Conservation (phyloP, 2,113 vertebrate genomes). For the Rhinichthys klamathensis region DNA sequence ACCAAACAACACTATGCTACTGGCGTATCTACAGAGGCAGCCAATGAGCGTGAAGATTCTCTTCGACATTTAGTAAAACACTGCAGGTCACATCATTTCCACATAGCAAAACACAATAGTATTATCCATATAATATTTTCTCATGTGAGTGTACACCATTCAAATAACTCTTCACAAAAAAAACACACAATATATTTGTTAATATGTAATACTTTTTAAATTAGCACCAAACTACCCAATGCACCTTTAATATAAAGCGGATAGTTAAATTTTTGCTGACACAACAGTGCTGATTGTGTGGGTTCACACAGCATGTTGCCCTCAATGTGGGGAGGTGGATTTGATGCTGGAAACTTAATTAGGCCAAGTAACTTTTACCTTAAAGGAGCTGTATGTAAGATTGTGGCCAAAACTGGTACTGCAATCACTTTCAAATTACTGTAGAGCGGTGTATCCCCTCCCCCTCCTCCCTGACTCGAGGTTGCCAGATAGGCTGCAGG, state of each 20-base stretch:
- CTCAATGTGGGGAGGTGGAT: neutral
- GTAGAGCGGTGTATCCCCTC: too few relatives aligned
- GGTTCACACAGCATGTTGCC: neutral
- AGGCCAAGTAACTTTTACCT: neutral
- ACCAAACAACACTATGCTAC: neutral
- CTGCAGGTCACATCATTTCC: neutral
- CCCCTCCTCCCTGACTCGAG: too few relatives aligned
- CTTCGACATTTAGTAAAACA: neutral
- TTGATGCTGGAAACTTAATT: neutral
- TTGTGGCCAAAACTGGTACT: too few relatives aligned
- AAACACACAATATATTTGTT: neutral
- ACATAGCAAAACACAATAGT: neutral
- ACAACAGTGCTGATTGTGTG: neutral
- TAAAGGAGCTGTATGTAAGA: too few relatives aligned
- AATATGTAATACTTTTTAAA: neutral
- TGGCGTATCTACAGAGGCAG: neutral
- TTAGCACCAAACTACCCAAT: neutral
- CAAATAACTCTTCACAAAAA: neutral
- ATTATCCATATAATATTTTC: neutral
- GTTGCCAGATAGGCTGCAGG: too few relatives aligned
- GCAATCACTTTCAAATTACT: too few relatives aligned
- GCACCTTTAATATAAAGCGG: neutral
- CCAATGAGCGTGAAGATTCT: neutral
- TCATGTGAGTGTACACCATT: neutral
- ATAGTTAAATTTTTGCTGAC: neutral